Evolutionary conservation across 2,888 invertebrate genomes (phyloP).

Genomic region (Plagiodera versicolora): DNA sequence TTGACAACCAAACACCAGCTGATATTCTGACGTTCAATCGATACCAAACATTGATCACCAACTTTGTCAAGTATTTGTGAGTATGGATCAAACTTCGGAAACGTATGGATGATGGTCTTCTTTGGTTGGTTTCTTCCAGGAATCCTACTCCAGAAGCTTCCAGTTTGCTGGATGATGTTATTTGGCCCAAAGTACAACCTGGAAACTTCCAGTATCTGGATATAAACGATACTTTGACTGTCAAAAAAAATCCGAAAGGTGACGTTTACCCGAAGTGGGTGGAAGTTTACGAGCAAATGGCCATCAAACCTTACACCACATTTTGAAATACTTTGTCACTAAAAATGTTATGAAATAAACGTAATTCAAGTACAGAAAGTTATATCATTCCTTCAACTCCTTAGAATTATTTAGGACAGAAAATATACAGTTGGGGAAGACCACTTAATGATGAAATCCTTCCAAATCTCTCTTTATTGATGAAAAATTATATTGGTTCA

Average conservation of each 20-base stretch:
- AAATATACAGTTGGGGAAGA: no score
- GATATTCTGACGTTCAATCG: neutral
- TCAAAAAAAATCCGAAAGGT: constrained; percentile 20
- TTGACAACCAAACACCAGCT: neutral
- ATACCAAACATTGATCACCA: constrained; percentile 29
- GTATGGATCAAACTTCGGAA: no score
- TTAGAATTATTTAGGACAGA: no score
- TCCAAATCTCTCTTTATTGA: no score
- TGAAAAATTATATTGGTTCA: no score
- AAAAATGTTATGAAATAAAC: neutral
- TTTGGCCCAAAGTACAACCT: constrained; percentile 26
- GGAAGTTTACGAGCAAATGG: constrained; percentile 20
- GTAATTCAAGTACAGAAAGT: neutral
- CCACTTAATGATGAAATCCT: no score
- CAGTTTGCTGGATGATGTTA: constrained; percentile 21
- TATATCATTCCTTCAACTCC: neutral
- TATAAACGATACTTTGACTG: constrained; percentile 20
- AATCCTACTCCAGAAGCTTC: constrained; percentile 45
- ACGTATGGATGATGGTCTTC: no score
- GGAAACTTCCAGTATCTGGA: constrained; percentile 25
- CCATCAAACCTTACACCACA: constrained; percentile 18
- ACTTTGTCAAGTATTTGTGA: constrained; percentile 36
- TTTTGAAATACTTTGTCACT: neutral
- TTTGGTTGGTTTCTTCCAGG: constrained; percentile 20
- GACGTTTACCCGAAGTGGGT: constrained; percentile 21